A percentile compares a stretch with the other conserved stretches of the same genome.
Evolutionary conservation across 2,797 vertebrate genomes (phyloP).

Genomic region (Oreonectes daqikongensis): DNA sequence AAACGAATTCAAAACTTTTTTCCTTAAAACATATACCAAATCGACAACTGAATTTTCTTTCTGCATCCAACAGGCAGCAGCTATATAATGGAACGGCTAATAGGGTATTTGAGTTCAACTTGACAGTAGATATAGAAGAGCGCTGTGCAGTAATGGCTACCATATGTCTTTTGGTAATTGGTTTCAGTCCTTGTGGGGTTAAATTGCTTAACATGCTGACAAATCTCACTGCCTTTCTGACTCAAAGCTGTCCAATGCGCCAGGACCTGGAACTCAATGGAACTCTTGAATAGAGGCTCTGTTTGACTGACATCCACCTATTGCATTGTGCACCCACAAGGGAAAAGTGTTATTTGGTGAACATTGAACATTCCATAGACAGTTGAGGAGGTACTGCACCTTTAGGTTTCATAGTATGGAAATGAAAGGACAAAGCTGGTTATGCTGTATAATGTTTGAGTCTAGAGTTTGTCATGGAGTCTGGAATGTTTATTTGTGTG

Average conservation of each 20-base stretch:
- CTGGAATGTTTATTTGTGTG: slow-evolving; percentile 19
- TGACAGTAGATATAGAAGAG: slow-evolving; percentile 39
- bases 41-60: background rate
- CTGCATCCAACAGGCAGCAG: background rate
- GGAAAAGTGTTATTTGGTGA: slow-evolving; percentile 50
- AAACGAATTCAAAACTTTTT: no score
- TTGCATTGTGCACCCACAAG: slow-evolving; percentile 54
- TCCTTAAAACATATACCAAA: background rate
- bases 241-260: slow-evolving; percentile 15
- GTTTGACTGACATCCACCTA: slow-evolving; percentile 59
- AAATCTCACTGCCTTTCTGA: slow-evolving; percentile 48
- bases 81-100: background rate
- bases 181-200: slow-evolving; percentile 42
- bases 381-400: slow-evolving; percentile 36
- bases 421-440: background rate
- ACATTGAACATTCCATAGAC: slow-evolving; percentile 56
- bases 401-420: slow-evolving; percentile 36
- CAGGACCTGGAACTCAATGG: slow-evolving; percentile 19
- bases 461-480: slow-evolving; percentile 3
- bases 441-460: slow-evolving; percentile 5
- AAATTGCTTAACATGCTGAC: slow-evolving; percentile 46
- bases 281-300: slow-evolving; percentile 44
- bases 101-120: slow-evolving; percentile 43
- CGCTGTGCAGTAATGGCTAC: slow-evolving; percentile 49
- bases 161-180: slow-evolving; percentile 51